Percentiles rank a stretch among this genome's conserved stretches.
Conservation (phyloP, 2,797 vertebrate species). For the Anabacerthia variegaticeps region DNA sequence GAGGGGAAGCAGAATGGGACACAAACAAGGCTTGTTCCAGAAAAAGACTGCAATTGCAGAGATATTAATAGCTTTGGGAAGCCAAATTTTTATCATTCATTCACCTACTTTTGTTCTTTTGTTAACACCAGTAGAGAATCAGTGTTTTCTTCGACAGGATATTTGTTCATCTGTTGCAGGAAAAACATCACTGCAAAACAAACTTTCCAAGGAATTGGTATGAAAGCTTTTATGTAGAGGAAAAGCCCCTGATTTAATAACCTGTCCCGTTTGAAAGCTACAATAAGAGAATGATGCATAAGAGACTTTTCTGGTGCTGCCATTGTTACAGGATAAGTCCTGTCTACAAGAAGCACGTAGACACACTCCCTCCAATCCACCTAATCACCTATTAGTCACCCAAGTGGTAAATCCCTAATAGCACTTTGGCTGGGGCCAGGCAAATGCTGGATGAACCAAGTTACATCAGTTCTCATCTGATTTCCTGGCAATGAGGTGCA, state of each 20-base stretch:
- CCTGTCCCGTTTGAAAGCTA: background rate
- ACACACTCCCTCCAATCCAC: background rate
- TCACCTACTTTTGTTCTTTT: constrained; percentile 35
- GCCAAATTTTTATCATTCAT: background rate
- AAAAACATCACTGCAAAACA: background rate
- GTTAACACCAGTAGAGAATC: background rate
- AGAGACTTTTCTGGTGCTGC: background rate
- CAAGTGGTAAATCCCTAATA: constrained; percentile 26
- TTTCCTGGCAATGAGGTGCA: constrained; percentile 11
- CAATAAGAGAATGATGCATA: background rate
- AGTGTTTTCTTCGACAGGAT: background rate
- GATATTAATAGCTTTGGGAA: constrained; percentile 11
- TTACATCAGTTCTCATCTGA: constrained; percentile 24
- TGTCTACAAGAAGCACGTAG: background rate
- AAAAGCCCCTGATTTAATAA: background rate
- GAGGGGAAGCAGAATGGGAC: background rate
- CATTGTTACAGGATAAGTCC: background rate
- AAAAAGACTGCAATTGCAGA: constrained; percentile 20
- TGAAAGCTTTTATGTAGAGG: background rate
- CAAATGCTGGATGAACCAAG: background rate
- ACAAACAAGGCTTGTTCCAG: background rate
- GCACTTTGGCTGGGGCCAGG: background rate
- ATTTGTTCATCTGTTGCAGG: background rate
- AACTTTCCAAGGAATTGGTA: background rate
- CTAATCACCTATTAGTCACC: constrained; percentile 25